Conservation (phyloP, 2,113 vertebrate species). For the Larimichthys crocea region DNA sequence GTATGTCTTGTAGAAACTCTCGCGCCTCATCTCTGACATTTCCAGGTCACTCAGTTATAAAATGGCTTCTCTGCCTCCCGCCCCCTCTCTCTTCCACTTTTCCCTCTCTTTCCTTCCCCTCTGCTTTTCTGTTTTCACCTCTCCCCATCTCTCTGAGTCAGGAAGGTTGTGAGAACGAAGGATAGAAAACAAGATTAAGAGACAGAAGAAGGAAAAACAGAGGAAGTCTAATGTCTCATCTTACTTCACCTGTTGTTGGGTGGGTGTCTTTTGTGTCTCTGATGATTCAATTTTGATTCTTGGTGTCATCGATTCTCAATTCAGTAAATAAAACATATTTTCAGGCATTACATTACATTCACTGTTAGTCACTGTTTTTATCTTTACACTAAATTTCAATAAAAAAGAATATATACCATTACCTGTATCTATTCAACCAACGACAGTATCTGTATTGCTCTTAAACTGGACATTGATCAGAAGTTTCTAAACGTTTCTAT, state of each 20-base stretch:
- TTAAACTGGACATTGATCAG: too few relatives aligned
- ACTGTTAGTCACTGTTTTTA: too few relatives aligned
- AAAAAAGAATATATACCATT: too few relatives aligned
- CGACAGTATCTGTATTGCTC: too few relatives aligned
- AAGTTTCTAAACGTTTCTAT: too few relatives aligned
- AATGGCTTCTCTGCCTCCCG: slow-evolving; percentile 27
- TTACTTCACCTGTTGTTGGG: background rate
- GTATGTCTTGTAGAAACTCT: slow-evolving; percentile 33
- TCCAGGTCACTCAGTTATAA: slow-evolving; percentile 66
- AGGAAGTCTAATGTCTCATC: background rate
- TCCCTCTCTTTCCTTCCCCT: background rate
- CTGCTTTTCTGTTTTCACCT: slow-evolving; percentile 15
- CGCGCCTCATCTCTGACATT: slow-evolving; percentile 65
- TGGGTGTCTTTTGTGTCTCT: too few relatives aligned
- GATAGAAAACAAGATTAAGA: slow-evolving; percentile 6
- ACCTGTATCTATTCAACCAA: too few relatives aligned
- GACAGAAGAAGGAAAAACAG: background rate
- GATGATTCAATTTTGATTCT: too few relatives aligned
- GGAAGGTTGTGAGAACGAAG: background rate
- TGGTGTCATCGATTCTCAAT: too few relatives aligned
- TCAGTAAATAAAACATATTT: too few relatives aligned
- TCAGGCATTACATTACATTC: too few relatives aligned
- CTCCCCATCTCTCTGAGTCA: background rate
- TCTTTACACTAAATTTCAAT: too few relatives aligned
- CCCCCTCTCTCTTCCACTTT: slow-evolving; percentile 8